Base-by-base conservation (phyloP, 2,888 invertebrate species). In the Carcina quercana region DNA sequence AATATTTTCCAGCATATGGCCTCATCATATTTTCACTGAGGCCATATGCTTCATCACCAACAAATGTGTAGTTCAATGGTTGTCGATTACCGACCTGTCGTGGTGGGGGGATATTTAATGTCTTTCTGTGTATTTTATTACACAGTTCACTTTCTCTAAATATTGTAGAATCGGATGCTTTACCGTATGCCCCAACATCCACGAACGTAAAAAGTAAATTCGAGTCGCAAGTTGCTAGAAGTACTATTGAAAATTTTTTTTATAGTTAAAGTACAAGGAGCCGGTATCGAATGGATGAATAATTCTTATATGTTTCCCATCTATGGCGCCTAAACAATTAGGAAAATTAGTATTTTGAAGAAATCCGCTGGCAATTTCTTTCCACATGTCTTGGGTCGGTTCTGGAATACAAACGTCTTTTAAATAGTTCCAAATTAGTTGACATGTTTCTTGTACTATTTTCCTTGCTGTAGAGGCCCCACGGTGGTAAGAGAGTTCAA, bases 191-290 rank as follows among this genome's bases (percentile, higher is more conserved):
- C 26, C 40, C 48, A 36, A 47, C 36, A 44, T 46, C 47, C 32
- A 47, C 42, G 40, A 43, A 50, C 28, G 40, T 44, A 37, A 53
- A 53, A 41, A 40, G 37, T 34, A 37, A 53, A 40, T 48, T 45
- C 25, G 44, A 41, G 40, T 50, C 49, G 28, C 42, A 40, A 35
- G 26, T 38, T 37, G 42, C 42, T 32, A 50, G 38, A 38, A 50
- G 38, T 39, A 50, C 42, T 36, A 47, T 43, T 27, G 42, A 45
- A 47, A 44, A 45, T 32, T 38, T 30, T 33, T 33, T 37, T 42
- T 45, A 34, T 45, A 44, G 35, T 45, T 47, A 40, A 37, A 50
- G 40, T 44, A 48, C 34, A 43, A 40, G 40, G 48, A 43, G 21
- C 45, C 49, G 30, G 36, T 35, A 32, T 43, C 31, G 22, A 19